These are phyloP conservation scores for Antitype chi DNA, from an alignment of 2,888 invertebrate species.

Conservation along the genomic window DNA sequence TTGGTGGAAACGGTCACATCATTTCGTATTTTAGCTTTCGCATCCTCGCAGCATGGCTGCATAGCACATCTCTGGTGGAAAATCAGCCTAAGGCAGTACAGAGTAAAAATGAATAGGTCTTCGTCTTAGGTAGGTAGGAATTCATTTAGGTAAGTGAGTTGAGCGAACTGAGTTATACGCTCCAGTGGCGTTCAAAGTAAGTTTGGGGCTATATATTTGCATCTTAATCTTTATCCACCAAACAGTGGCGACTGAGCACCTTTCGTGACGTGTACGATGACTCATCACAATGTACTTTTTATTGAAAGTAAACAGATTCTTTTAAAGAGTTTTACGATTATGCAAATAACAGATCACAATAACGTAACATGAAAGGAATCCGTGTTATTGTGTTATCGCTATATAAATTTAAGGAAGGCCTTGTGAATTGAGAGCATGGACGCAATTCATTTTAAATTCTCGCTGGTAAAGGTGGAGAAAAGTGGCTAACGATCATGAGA, in stretches of 20 bases:
- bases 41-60: too few relatives aligned
- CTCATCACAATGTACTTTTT: slow-evolving; percentile 62
- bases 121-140: too few relatives aligned
- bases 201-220: slow-evolving; percentile 58
- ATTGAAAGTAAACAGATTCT: slow-evolving; percentile 73
- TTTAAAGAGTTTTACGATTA: slow-evolving; percentile 68
- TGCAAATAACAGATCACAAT: slow-evolving; percentile 65
- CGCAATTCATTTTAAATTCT: slow-evolving; percentile 51
- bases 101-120: slow-evolving; percentile 59
- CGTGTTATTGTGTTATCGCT: slow-evolving; percentile 56
- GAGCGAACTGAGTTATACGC: slow-evolving; percentile 45
- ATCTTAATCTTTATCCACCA: slow-evolving; percentile 62
- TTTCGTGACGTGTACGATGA: slow-evolving; percentile 53
- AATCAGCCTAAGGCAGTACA: slow-evolving; percentile 13
- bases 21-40: too few relatives aligned
- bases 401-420: slow-evolving; percentile 55
- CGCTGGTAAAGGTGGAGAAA: slow-evolving; percentile 32
- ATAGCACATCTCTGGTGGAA: too few relatives aligned
- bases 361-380: slow-evolving; percentile 62
- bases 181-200: slow-evolving; percentile 47
- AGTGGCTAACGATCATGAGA: slow-evolving; percentile 28
- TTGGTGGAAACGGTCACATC: too few relatives aligned
- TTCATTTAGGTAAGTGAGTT: slow-evolving; percentile 43
- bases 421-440: slow-evolving; percentile 52
- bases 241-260: slow-evolving; percentile 46